Evolutionary conservation across 2,113 vertebrate species (phyloP), one percentile per base, ranked within the genome.

Genomic region (Regulus satrapa): DNA sequence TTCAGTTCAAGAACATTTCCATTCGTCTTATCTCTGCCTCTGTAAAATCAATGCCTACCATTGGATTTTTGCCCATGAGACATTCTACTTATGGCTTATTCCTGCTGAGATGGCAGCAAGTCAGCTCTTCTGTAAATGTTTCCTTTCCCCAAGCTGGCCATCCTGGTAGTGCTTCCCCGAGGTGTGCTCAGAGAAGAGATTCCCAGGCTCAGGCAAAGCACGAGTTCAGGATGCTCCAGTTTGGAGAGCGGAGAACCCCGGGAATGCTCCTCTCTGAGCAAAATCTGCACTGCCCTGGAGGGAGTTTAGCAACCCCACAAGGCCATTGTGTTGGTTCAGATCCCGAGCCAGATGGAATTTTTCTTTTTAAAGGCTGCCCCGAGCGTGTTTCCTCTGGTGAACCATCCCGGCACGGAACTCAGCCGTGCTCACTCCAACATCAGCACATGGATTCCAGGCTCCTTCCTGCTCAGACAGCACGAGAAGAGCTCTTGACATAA

Each of bases 291-390:
- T 46, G 61, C 85, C 77, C 84, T 45, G 46, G 58, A 93, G 93
- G 74, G 66, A 94, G 66, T 91, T 73, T 79, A 94, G 93, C 91
- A 97, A 95, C 74, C n/a, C 79, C 34, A 6, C 74, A 72, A 26
- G 46, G 66, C 71, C 58, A 26, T 46, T 91, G 66, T 92, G 81
- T 28, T 87, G 32, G 1, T 85, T 89, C 84, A 88, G 25, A 82
- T 75, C 84, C 78, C 0, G 1, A 93, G 87, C 84, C 91, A 94
- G 84, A 91, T 55, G 74, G 91, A 95, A 89, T 84, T 82, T 72
- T 94, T 85, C 80, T 89, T 85, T 93, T 52, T 78, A 90, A 54
- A 91, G 68, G 24, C 64, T 6, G 17, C 46, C 58, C 68, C 16
- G 5, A 86, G 85, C 4, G 1, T 38, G 41, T 94, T 95, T 94